Percentiles rank a stretch among this genome's conserved stretches.
These are phyloP conservation scores for Simalia tracyae DNA, from an alignment of 2,797 vertebrate species.

Conservation along the genomic window DNA sequence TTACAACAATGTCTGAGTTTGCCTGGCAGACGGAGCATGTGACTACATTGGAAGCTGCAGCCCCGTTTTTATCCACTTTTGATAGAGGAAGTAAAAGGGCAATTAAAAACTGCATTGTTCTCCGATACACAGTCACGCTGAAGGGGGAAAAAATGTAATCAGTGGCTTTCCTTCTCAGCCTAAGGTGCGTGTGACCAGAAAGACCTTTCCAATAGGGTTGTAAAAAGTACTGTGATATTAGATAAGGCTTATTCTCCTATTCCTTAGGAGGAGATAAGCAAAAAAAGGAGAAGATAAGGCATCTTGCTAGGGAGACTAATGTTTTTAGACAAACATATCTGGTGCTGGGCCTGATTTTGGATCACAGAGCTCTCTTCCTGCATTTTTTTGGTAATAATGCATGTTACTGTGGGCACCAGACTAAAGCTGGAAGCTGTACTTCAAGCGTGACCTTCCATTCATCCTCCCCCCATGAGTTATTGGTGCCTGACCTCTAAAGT, in stretches of 20 bases:
- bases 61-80: conserved; percentile 65
- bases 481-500: conserved; percentile 82
- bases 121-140: conserved; percentile 55
- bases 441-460: conserved; percentile 71
- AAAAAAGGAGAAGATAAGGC: conserved; percentile 65
- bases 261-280: conserved; percentile 59
- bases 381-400: conserved; percentile 72
- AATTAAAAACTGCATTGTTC: conserved; percentile 77
- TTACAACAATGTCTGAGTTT: conserved; percentile 21
- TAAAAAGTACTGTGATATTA: conserved; percentile 66
- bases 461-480: conserved; percentile 5
- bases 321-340: conserved; percentile 77
- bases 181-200: conserved; percentile 73
- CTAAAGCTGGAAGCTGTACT: conserved; percentile 80
- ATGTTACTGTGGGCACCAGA: conserved; percentile 70
- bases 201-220: conserved; percentile 75
- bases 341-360: conserved; percentile 71
- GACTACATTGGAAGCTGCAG: conserved; percentile 43
- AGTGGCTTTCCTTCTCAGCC: conserved; percentile 70
- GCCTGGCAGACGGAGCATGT: conserved; percentile 38
- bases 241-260: conserved; percentile 73
- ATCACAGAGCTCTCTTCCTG: conserved; percentile 78
- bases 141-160: conserved; percentile 65
- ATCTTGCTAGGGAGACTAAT: conserved; percentile 66
- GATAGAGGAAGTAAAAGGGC: conserved; percentile 56